Percentiles rank a stretch among this genome's conserved stretches.
Evolutionary conservation across 2,888 invertebrate species (phyloP).

Genomic region (Orthosia cruda): DNA sequence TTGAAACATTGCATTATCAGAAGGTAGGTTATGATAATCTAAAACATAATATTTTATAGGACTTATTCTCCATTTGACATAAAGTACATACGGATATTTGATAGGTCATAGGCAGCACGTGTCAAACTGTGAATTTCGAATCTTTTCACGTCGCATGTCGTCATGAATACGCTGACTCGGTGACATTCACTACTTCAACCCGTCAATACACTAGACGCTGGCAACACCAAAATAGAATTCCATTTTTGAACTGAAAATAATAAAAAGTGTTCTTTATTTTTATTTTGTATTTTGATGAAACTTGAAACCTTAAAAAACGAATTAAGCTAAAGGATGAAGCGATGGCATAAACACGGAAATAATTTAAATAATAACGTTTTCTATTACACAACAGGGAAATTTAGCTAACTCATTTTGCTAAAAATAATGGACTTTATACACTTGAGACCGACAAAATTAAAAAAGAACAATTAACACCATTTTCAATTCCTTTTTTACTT

Average conservation of each 20-base stretch:
- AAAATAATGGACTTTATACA: constrained; percentile 47
- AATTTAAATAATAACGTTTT: constrained; percentile 53
- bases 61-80: background rate
- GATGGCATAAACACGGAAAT: constrained; percentile 27
- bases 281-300: too few species aligned
- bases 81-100: background rate
- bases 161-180: constrained; percentile 2
- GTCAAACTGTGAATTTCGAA: background rate
- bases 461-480: constrained; percentile 49
- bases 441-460: constrained; percentile 42
- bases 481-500: constrained; percentile 48
- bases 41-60: too few species aligned
- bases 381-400: constrained; percentile 37
- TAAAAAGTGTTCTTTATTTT: background rate
- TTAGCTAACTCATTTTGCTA: constrained; percentile 36
- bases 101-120: background rate
- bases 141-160: constrained; percentile 6
- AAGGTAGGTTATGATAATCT: too few species aligned
- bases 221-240: constrained; percentile 13
- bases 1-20: too few species aligned
- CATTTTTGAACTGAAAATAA: constrained; percentile 11
- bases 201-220: constrained; percentile 3
- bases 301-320: constrained; percentile 6
- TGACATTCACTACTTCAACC: constrained; percentile 6
- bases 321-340: constrained; percentile 21